Evolutionary conservation across 2,797 vertebrate species (phyloP), one percentile per base, ranked within the genome.

Genomic region (Bradypodion pumilum): DNA sequence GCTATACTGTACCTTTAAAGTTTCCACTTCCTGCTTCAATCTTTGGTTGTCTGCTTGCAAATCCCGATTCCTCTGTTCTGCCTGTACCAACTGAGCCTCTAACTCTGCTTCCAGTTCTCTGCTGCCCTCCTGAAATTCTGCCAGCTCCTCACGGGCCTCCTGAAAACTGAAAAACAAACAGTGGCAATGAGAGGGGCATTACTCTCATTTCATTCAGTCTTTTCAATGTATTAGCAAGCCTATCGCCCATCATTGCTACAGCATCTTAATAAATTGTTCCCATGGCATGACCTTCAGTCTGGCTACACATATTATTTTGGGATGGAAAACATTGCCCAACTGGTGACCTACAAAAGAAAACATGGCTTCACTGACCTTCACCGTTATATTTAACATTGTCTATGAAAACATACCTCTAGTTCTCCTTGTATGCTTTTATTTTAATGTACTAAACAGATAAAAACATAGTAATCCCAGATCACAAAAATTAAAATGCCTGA

Each of bases 121-220:
- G 95, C 98, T 99, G 81, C 98, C 98, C 92, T 99, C 98, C 94
- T 99, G 98, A 94, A 99, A 99, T 91, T 99, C 98, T 92, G 97
- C 97, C 93, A 99, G 96, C 93, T 99, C 98, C 91, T 99, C 98
- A 83, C 97, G 98, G 85, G 98, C 98, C 84, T 99, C 98, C 85
- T 97, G 97, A 94, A 96, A 99, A 94, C 98, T 99, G 83, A 90
- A 4, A 70, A 89, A 90, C 25, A 73, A 59, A 46, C n/a, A n/a
- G 4, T 7, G 68, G 4, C 32, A 8, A 60, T 62, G 40, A 65
- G 15, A 13, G 32, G 27, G 35, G 8, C 25, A 19, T 70, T 62
- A 42, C 6, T 81, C 56, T 84, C 90, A 69, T 5, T 80, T 60
- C 32, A 82, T 88, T 4, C 27, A 74, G 87, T 42, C 4, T 65